Conservation (phyloP, 2,888 invertebrate species). For the Leistus spinibarbis region DNA sequence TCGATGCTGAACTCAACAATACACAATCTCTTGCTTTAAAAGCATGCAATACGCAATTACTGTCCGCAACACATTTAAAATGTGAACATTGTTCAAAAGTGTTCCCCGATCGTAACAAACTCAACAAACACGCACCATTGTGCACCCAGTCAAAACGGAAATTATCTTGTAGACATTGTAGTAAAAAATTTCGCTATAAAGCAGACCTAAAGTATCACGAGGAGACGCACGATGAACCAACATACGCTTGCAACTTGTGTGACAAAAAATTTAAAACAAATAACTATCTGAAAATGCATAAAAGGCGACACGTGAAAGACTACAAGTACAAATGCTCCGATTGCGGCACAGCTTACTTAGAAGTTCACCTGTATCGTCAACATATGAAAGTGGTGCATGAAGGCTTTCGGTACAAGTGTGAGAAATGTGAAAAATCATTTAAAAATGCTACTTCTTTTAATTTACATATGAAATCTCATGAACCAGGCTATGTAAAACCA, state of each 20-base stretch:
- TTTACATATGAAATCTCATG: background rate
- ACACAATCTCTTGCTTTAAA: no score
- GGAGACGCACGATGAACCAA: constrained; percentile 40
- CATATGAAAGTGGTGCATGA: constrained; percentile 63
- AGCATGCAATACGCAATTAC: no score
- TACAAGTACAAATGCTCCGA: constrained; percentile 41
- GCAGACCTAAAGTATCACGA: no score
- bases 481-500: no score
- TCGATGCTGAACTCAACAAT: no score
- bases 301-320: constrained; percentile 52
- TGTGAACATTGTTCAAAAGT: constrained; percentile 30
- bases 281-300: constrained; percentile 57
- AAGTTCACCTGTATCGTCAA: constrained; percentile 59
- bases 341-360: constrained; percentile 49
- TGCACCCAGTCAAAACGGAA: background rate
- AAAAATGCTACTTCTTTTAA: constrained; percentile 11
- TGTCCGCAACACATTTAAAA: background rate
- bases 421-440: constrained; percentile 50
- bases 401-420: constrained; percentile 56
- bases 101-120: constrained; percentile 9
- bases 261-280: constrained; percentile 59
- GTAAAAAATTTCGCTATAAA: constrained; percentile 34
- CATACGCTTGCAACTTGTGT: constrained; percentile 57
- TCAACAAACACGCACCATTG: constrained; percentile 18
- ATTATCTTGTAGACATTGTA: constrained; percentile 25